Base-by-base conservation (phyloP, 30 jellyfish, hydroid and myxozoan species). In the Nemopilema nomurai region DNA sequence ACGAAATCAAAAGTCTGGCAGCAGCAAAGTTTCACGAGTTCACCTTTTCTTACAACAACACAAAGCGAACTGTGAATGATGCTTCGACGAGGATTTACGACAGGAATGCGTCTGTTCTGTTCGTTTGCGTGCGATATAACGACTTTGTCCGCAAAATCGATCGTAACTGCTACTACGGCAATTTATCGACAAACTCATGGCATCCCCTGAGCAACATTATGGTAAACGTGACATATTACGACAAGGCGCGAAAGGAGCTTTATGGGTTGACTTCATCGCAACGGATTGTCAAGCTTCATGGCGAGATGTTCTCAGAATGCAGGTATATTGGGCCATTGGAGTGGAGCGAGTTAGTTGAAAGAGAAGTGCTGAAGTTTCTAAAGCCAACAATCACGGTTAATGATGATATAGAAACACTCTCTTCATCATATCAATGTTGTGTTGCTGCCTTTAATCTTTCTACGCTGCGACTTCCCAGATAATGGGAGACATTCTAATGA, bases 261-360 rank as follows among this genome's bases (percentile, higher is more conserved):
- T 79, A 79, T 28, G 89, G 89, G 17, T 27, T 31, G 18, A 17
- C 57, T 16, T 22, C 4, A 19, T 19, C 51, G 0, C 51, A 53
- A 18, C 22, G 21, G 19, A 22, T 20, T 6, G 49, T 79, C 22
- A 79, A 63, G 31, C 51, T 62, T 6, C 31, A 25, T n/a, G 89
- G 89, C 62, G 80, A 79, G 25, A 16, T 22, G 1, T 79, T 62
- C 30, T 22, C 25, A 18, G 53, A 26, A 78, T n/a, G 23, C 8
- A 25, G 0, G 13, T 28, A 51, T 41, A 28, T 79, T 7, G 4
- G 50, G 20, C 49, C 1, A 31, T 71, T 16, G 6, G 52, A 79
- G 4, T 79, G 89, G 89, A 64, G 23, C 63, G 57, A 49, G 13
- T 51, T 65, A 1, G 70, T 79, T 62, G 89, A 77, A 27, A 41